Base-by-base conservation (phyloP, 2,888 invertebrate species). In the Iselma pallidipennis region DNA sequence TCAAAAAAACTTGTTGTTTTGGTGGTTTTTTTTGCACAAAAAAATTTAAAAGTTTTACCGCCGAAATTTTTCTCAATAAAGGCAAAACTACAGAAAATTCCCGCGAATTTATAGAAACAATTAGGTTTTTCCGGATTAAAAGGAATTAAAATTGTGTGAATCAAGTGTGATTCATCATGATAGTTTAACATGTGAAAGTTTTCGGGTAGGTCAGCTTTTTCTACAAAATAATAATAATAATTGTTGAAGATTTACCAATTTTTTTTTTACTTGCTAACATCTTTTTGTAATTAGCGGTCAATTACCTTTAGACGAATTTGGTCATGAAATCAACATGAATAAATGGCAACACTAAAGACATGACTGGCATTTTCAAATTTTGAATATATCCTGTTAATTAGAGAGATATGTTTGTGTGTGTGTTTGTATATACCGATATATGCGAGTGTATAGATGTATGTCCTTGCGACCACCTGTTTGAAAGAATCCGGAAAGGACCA, bases 401-500 rank as follows among this genome's bases (percentile, higher is more conserved):
- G 10, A 19, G 25, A n/a, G n/a, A n/a, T 60, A 31, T 51, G 52
- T 25, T 48, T 26, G 31, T 55, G 29, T 49, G 14, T 48, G 4
- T 12, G 29, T 12, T 10, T 29, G 29, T 29, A n/a, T n/a, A n/a
- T n/a, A n/a, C n/a, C n/a, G n/a, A n/a, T n/a, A n/a, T n/a, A n/a
- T n/a, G n/a, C n/a, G n/a, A n/a, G n/a, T n/a, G n/a, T n/a, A n/a
- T 29, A 29, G 5, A 12, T 12, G 1, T 4, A 1, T 29, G 29
- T 29, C 29, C 29, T 29, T 29, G 29, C 12, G 12, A 29, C 12
- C 29, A 29, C 29, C 29, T 29, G 12, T 54, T 54, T 54, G 16
- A 25, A 33, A 45, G 54, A 54, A 54, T 54, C 54, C 54, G 54
- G 54, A 16, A 33, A 50, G 56, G 42, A 23, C 28, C 49, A 21